phyloP scores from a whole-genome alignment of 2,888 invertebrate species.

The Alitta virens region DNA sequence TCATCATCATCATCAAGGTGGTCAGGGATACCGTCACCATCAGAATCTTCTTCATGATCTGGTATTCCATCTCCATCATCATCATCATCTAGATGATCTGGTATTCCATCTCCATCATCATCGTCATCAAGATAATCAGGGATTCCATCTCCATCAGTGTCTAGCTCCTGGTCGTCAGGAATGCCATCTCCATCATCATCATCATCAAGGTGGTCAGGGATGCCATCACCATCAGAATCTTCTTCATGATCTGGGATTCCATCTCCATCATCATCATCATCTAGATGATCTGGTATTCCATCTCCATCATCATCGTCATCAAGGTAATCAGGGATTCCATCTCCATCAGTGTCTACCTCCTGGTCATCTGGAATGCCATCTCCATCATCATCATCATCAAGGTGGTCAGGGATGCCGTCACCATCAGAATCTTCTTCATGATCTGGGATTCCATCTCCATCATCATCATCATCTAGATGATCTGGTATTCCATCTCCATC shows the following conservation, averaged over 20 bases:
- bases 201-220: constrained; percentile 38
- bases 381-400: too few species aligned
- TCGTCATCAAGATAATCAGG: constrained; percentile 22
- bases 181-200: constrained; percentile 33
- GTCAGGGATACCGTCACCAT: constrained; percentile 46
- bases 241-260: constrained; percentile 30
- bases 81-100: constrained; percentile 29
- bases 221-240: constrained; percentile 32
- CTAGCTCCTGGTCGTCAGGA: constrained; percentile 32
- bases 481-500: too few species aligned
- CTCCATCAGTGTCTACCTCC: too few species aligned
- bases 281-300: too few species aligned
- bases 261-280: too few species aligned
- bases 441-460: too few species aligned
- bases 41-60: constrained; percentile 32
- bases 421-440: too few species aligned
- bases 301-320: too few species aligned
- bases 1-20: constrained; percentile 29
- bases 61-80: constrained; percentile 33
- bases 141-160: constrained; percentile 11
- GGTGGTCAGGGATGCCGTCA: too few species aligned
- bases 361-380: too few species aligned
- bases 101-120: constrained; percentile 43
- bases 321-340: too few species aligned
- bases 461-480: too few species aligned